phyloP scores from a whole-genome alignment of 2,888 invertebrate genomes.

The Drosophila meridionalis region DNA sequence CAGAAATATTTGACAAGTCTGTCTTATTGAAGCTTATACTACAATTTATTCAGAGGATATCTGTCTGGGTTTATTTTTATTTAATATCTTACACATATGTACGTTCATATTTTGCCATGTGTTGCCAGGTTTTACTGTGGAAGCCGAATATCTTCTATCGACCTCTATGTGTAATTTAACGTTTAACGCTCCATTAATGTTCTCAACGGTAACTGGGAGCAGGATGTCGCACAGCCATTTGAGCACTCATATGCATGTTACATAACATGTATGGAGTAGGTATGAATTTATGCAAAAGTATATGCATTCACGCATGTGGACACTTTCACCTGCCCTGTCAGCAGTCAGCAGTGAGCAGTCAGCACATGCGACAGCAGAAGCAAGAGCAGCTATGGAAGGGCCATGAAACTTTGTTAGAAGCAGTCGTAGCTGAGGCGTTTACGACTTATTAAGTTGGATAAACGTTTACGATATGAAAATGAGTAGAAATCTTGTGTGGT shows the following conservation, averaged over 20 bases:
- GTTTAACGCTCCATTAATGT: conserved; percentile 54
- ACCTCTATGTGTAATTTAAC: conserved; percentile 16
- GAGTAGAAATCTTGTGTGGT: conserved; percentile 80
- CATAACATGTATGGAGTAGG: conserved; percentile 15
- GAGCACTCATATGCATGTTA: conserved; percentile 12
- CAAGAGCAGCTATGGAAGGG: conserved; percentile 9
- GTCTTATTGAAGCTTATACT: not conserved
- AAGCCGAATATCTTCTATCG: conserved; percentile 5
- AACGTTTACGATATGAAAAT: conserved; percentile 82
- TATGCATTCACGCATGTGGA: conserved; percentile 19
- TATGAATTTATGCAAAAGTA: conserved; percentile 19
- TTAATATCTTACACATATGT: not conserved
- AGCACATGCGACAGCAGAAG: conserved; percentile 56
- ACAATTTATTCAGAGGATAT: not conserved
- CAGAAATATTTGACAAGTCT: no score
- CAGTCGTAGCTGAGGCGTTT: conserved; percentile 56
- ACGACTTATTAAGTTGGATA: conserved; percentile 83
- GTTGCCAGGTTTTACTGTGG: not conserved
- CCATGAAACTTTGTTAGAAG: conserved; percentile 73
- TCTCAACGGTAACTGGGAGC: conserved; percentile 11
- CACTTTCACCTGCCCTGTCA: conserved; percentile 66
- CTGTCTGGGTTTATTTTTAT: not conserved
- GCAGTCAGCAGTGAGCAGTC: conserved; percentile 23
- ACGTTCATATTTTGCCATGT: not conserved
- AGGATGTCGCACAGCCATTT: conserved; percentile 35